Percentiles rank a stretch among this genome's conserved stretches.
phyloP scores from a whole-genome alignment of 2,797 vertebrate genomes.

The Babyrousa celebensis region DNA sequence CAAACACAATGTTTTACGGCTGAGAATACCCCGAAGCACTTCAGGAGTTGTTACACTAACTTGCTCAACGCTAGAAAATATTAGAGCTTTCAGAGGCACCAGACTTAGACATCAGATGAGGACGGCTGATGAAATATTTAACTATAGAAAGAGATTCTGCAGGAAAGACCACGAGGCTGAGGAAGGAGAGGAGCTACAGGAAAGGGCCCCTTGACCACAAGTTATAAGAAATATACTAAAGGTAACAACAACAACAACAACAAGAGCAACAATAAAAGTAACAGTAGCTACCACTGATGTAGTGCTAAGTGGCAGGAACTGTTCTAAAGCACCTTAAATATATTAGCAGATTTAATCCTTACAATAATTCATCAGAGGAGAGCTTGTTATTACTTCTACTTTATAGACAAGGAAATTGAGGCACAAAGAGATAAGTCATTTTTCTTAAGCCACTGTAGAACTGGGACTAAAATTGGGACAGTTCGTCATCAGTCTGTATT shows the following conservation, averaged over 20 bases:
- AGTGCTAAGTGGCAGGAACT: neutral
- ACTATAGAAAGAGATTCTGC: neutral
- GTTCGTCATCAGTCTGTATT: neutral
- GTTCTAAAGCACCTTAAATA: neutral
- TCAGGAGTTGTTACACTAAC: neutral
- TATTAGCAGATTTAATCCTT: neutral
- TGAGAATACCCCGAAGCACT: neutral
- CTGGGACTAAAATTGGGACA: neutral
- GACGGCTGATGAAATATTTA: neutral
- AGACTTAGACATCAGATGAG: neutral
- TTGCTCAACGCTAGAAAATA: neutral
- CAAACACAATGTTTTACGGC: neutral
- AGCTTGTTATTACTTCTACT: neutral
- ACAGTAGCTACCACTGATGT: neutral
- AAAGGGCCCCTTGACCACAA: neutral
- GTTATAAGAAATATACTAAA: neutral
- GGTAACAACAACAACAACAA: neutral
- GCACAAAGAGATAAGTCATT: neutral
- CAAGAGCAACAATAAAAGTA: neutral
- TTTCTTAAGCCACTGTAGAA: constrained; percentile 19
- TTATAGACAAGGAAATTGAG: neutral
- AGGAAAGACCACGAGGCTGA: neutral
- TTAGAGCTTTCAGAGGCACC: neutral
- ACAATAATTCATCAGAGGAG: neutral
- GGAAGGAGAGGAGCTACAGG: neutral